A percentile compares a stretch with the other conserved stretches of the same genome.
Conservation (phyloP, 2,113 vertebrate genomes). For the Rhadina sibilatrix region DNA sequence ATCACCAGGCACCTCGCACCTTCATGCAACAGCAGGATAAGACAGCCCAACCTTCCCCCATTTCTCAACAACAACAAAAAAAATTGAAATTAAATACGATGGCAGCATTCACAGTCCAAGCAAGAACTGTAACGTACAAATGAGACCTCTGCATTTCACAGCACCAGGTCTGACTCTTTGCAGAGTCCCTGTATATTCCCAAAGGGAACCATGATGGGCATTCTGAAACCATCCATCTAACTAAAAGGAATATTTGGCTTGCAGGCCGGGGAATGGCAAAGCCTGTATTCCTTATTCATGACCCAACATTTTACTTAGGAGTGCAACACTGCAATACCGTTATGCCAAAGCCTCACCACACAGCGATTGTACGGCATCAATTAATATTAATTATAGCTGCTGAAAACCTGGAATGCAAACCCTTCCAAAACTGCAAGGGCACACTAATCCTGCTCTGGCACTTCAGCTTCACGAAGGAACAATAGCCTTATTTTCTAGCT, state of each 20-base stretch:
- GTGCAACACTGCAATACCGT: not conserved
- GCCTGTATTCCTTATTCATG: not conserved
- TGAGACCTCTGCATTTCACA: not conserved
- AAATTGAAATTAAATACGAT: not conserved
- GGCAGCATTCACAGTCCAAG: not conserved
- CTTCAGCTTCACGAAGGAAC: not conserved
- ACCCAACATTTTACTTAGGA: not conserved
- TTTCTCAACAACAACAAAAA: not conserved
- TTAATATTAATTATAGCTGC: constrained; percentile 28
- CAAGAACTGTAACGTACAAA: not conserved
- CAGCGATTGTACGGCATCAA: not conserved
- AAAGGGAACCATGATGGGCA: not conserved
- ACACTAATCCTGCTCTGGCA: not conserved
- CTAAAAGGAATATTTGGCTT: not conserved
- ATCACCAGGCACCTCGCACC: not conserved
- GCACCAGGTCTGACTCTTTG: not conserved
- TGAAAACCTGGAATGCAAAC: constrained; percentile 7
- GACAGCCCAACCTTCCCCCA: too few species aligned
- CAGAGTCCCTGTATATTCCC: not conserved
- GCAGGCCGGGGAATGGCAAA: not conserved
- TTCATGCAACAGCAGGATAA: not conserved
- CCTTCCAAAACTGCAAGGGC: not conserved
- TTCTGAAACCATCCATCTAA: not conserved
- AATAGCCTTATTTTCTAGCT: constrained; percentile 4
- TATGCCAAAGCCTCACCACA: not conserved